Percentiles rank a stretch among this genome's conserved stretches.
These are phyloP conservation scores for Corythornis cristatus DNA, from an alignment of 2,113 vertebrate genomes.

Conservation along the genomic window DNA sequence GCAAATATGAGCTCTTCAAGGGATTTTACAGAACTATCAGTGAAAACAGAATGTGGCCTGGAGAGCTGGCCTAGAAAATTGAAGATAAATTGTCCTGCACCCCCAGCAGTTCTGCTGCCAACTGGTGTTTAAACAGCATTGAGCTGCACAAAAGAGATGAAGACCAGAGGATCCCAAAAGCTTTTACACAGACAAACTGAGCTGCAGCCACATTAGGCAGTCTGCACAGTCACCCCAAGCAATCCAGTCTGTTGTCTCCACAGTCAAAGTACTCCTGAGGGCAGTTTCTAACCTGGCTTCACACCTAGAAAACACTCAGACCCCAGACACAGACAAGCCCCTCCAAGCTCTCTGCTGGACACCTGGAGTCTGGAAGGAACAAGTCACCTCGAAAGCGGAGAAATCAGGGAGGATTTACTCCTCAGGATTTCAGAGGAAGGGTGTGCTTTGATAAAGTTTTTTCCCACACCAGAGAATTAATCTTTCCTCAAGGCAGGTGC, in stretches of 20 bases:
- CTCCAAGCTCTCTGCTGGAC: not conserved
- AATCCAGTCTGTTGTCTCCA: not conserved
- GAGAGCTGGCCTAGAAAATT: not conserved
- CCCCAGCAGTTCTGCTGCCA: accelerated
- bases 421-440: not conserved
- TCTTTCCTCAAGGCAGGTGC: not conserved
- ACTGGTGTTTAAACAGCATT: not conserved
- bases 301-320: not conserved
- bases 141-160: accelerated
- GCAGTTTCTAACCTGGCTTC: not conserved
- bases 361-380: not conserved
- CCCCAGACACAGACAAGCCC: accelerated
- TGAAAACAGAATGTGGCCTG: not conserved
- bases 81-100: not conserved
- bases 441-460: not conserved
- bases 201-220: not conserved
- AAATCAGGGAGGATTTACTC: not conserved
- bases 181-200: not conserved
- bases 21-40: not conserved
- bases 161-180: not conserved
- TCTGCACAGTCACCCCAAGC: not conserved
- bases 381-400: not conserved
- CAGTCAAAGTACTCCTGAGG: not conserved
- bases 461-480: not conserved
- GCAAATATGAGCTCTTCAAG: not conserved